Conservation (phyloP, 2,797 vertebrate species). For the Hydrocynus forskahlii region DNA sequence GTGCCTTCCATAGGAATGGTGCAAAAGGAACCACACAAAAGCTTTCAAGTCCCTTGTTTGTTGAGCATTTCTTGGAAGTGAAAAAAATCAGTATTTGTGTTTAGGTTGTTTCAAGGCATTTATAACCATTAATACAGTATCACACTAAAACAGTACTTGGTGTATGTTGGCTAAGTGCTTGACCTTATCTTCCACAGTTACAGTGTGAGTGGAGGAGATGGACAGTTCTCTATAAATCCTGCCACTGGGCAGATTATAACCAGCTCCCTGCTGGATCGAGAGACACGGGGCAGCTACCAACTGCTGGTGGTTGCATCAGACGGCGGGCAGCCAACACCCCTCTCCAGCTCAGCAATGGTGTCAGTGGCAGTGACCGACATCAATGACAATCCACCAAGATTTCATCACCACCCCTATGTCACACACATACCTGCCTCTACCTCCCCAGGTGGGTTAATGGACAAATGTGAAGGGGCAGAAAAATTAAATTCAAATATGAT, state of each 20-base stretch:
- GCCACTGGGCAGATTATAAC: conserved; percentile 97
- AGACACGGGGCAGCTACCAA: conserved; percentile 87
- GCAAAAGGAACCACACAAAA: neutral
- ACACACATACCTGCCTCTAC: conserved; percentile 92
- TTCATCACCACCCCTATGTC: conserved; percentile 97
- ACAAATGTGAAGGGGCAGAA: no score
- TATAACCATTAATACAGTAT: no score
- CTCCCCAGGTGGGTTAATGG: conserved; percentile 79
- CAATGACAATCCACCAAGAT: conserved; percentile 95
- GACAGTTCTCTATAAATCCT: conserved; percentile 97
- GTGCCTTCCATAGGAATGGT: conserved; percentile 67
- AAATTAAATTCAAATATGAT: no score
- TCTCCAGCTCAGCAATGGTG: conserved; percentile 93
- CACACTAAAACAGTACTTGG: neutral
- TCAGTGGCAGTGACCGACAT: conserved; percentile 87
- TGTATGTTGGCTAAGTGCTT: neutral
- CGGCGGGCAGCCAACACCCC: conserved; percentile 81
- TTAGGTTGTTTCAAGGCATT: no score
- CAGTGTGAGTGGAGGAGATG: conserved; percentile 88
- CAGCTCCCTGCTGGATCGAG: conserved; percentile 91
- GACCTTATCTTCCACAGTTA: conserved; percentile 79
- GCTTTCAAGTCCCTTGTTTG: neutral
- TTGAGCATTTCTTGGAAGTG: neutral
- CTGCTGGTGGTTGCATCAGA: conserved; percentile 92
- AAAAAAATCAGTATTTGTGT: no score